Percentiles rank a stretch among this genome's conserved stretches.
phyloP scores from a whole-genome alignment of 2,888 invertebrate genomes.

The Neelides folsomi region DNA sequence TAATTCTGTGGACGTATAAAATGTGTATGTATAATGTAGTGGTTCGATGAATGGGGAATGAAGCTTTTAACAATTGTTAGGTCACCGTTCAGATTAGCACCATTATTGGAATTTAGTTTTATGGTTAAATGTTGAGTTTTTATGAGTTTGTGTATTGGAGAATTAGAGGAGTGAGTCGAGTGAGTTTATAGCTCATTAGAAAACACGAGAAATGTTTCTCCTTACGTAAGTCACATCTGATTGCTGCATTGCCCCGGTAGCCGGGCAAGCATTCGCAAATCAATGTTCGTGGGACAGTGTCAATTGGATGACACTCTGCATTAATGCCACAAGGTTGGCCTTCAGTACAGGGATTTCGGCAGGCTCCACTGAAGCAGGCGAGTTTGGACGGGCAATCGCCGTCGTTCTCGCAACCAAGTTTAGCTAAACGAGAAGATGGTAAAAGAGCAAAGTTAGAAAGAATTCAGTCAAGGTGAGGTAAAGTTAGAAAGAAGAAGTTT shows the following conservation, averaged over 20 bases:
- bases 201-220: conserved; percentile 24
- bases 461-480: conserved; percentile 24
- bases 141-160: conserved; percentile 3
- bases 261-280: conserved; percentile 79
- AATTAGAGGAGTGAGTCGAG: background rate
- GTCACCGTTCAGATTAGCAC: conserved; percentile 5
- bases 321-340: conserved; percentile 67
- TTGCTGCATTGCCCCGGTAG: conserved; percentile 73
- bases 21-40: background rate
- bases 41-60: background rate
- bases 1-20: background rate
- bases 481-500: background rate
- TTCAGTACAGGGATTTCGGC: conserved; percentile 66
- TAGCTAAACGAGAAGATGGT: conserved; percentile 14
- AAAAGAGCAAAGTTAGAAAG: background rate
- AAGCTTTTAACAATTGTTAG: background rate
- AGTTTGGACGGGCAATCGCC: conserved; percentile 64
- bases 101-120: background rate
- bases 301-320: conserved; percentile 66
- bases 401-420: conserved; percentile 53
- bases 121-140: background rate
- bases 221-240: conserved; percentile 67
- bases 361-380: conserved; percentile 68
- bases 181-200: conserved; percentile 7
- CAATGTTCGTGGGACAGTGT: conserved; percentile 74